Percentiles rank a stretch among this genome's conserved stretches.
These are phyloP conservation scores for Ptilorrhoa leucosticta DNA, from an alignment of 2,113 vertebrate genomes.

Conservation along the genomic window DNA sequence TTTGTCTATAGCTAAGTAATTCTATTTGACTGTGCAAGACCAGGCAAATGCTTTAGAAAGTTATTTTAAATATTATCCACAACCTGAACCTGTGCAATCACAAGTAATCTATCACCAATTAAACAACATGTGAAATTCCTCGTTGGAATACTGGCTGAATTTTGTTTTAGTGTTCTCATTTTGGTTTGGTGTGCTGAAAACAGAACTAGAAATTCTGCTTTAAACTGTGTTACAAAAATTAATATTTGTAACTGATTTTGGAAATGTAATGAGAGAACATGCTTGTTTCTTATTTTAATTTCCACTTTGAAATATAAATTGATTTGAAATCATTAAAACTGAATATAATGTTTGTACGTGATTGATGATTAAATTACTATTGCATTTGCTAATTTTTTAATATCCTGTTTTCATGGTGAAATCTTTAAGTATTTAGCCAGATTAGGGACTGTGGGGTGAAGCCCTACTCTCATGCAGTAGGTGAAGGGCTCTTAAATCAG, in stretches of 20 bases:
- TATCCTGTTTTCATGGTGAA: neutral
- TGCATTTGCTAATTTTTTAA: neutral
- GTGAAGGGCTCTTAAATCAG: conserved; percentile 62
- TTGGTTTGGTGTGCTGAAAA: neutral
- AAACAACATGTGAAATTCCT: neutral
- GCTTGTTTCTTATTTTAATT: neutral
- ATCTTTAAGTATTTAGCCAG: neutral
- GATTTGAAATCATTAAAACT: neutral
- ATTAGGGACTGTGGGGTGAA: neutral
- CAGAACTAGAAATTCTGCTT: neutral
- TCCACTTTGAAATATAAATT: conserved; percentile 7
- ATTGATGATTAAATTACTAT: neutral
- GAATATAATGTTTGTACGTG: neutral
- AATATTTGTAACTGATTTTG: neutral
- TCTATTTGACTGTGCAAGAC: neutral
- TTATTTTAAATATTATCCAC: neutral
- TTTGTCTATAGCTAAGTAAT: neutral
- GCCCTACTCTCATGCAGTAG: conserved; percentile 2
- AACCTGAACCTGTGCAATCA: neutral
- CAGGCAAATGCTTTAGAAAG: neutral
- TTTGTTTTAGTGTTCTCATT: neutral
- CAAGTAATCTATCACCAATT: neutral
- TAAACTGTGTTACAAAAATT: neutral
- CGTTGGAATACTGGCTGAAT: neutral
- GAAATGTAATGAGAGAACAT: neutral